A percentile compares a stretch with the other conserved stretches of the same genome.
These are phyloP conservation scores for Amiota mariae DNA, from an alignment of 2,888 invertebrate genomes.

Conservation along the genomic window DNA sequence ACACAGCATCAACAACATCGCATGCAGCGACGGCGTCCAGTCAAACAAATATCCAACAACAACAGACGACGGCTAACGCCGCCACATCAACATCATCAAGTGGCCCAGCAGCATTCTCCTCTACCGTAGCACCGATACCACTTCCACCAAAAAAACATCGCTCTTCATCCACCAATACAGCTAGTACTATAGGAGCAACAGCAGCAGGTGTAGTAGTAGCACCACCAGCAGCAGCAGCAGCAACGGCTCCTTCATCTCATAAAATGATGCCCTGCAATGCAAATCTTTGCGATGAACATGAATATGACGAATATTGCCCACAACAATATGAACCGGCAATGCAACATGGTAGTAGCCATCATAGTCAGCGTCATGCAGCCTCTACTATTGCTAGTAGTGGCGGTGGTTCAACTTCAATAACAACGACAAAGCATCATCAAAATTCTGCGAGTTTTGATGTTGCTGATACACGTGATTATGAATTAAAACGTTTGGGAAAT, in stretches of 20 bases:
- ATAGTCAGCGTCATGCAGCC: conserved; percentile 22
- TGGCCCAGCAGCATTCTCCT: conserved; percentile 54
- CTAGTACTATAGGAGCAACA: conserved; percentile 50
- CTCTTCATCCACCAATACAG: conserved; percentile 64
- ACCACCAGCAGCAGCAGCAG: conserved; percentile 42
- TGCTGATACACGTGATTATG: conserved; percentile 71
- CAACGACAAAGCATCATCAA: conserved; percentile 46
- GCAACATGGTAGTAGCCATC: conserved; percentile 24
- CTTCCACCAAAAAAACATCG: conserved; percentile 55
- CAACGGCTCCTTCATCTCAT: conserved; percentile 39
- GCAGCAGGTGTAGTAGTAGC: conserved; percentile 36
- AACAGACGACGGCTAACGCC: conserved; percentile 57
- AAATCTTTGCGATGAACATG: conserved; percentile 70
- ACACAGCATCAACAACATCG: conserved; percentile 22
- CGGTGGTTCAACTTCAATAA: conserved; percentile 32
- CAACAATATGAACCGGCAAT: conserved; percentile 50
- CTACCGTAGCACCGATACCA: conserved; percentile 52
- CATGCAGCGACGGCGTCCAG: conserved; percentile 45
- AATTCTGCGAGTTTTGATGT: conserved; percentile 71
- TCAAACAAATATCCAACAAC: conserved; percentile 55
- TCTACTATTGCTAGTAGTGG: neutral
- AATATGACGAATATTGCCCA: conserved; percentile 71
- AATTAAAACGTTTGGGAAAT: conserved; percentile 69
- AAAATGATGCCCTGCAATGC: conserved; percentile 55
- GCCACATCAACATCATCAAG: conserved; percentile 36